A percentile compares a stretch with the other conserved stretches of the same genome.
Conservation (phyloP, 2,888 invertebrate genomes). For the Lysandra bellargus region DNA sequence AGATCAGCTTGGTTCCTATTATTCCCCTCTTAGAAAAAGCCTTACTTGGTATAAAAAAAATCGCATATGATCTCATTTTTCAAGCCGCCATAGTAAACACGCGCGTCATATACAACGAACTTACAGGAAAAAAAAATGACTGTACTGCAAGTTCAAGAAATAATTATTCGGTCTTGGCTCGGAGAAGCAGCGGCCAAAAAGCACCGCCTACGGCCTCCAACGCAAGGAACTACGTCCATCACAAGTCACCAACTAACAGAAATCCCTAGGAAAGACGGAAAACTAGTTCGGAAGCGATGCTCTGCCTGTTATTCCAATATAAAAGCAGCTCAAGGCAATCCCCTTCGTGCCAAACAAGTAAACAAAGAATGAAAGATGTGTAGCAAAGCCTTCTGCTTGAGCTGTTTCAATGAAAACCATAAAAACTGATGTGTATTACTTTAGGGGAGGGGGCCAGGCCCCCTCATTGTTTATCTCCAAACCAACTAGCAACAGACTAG, state of each 20-base stretch:
- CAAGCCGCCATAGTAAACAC: slow-evolving; percentile 30
- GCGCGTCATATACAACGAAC: slow-evolving; percentile 28
- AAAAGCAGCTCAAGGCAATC: slow-evolving; percentile 33
- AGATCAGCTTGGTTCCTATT: slow-evolving; percentile 36
- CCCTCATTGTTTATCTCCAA: no score
- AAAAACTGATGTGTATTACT: no score
- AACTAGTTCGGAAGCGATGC: no score
- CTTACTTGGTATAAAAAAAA: slow-evolving; percentile 23
- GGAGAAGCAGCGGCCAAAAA: slow-evolving; percentile 29
- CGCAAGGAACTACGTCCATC: slow-evolving; percentile 29
- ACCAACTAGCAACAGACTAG: no score
- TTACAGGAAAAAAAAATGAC: slow-evolving; percentile 5
- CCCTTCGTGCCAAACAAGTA: slow-evolving; percentile 18
- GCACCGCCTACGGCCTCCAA: slow-evolving; percentile 26
- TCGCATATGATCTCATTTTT: slow-evolving; percentile 30
- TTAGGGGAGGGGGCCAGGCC: no score
- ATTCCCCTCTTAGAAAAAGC: slow-evolving; percentile 33
- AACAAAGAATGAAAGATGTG: no score
- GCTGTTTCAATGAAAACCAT: slow-evolving; percentile 23
- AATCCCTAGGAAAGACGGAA: slow-evolving; percentile 21
- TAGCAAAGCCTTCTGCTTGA: no score
- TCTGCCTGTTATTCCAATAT: slow-evolving; percentile 31
- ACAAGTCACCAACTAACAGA: slow-evolving; percentile 30
- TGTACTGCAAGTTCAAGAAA: slow-evolving; percentile 27
- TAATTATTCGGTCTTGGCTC: no score